phyloP scores from a whole-genome alignment of 2,113 vertebrate species.

The Oenanthe oenanthe region DNA sequence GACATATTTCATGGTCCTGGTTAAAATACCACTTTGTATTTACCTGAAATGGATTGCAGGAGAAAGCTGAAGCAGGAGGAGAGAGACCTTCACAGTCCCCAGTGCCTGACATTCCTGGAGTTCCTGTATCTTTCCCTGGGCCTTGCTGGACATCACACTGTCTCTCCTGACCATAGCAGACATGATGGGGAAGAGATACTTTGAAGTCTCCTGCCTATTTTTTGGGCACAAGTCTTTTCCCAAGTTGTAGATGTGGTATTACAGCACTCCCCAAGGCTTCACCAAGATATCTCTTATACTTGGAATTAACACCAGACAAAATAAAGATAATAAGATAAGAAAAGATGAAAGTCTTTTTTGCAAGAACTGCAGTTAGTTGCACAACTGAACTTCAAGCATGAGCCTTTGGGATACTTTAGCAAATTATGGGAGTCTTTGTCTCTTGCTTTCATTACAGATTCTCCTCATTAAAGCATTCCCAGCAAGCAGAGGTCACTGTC shows the following conservation, averaged over 20 bases:
- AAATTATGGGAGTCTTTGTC: neutral
- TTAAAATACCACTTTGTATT: neutral
- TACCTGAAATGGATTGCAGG: neutral
- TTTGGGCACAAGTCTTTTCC: neutral
- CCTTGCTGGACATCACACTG: neutral
- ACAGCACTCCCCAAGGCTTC: neutral
- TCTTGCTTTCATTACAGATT: neutral
- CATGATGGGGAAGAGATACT: neutral
- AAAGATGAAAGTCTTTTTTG: neutral
- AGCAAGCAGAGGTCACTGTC: neutral
- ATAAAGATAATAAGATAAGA: neutral
- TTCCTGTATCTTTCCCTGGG: neutral
- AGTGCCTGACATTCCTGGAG: neutral
- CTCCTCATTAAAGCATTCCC: neutral
- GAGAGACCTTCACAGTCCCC: neutral
- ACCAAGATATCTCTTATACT: neutral
- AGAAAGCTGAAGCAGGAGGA: neutral
- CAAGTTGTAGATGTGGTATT: neutral
- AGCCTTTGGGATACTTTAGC: neutral
- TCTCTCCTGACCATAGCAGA: neutral
- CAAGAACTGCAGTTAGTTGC: neutral
- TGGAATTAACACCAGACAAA: slow-evolving; percentile 14
- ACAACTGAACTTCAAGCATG: neutral
- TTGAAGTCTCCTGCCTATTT: neutral
- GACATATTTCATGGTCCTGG: neutral